Evolutionary conservation across 92 coral and sea anemone species (phyloP).

Genomic region (Heliopora coerulea): DNA sequence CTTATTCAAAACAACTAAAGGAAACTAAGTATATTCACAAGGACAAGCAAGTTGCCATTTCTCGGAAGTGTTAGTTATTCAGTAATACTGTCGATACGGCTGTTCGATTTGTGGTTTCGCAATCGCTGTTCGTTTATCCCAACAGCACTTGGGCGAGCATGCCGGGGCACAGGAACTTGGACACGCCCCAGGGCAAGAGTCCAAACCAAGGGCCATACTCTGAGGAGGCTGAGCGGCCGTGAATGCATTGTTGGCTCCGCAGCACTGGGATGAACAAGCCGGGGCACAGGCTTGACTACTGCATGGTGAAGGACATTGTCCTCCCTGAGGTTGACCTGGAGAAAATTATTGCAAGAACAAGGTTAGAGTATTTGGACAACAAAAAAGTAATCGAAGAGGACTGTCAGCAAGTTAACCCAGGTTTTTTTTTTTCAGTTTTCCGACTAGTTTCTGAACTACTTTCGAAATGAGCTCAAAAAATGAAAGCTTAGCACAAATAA

Average conservation of each 20-base stretch:
- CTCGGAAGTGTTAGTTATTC: neutral
- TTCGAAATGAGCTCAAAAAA: no score
- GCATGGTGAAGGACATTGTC: conserved; percentile 32
- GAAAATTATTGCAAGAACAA: neutral
- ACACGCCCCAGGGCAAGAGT: conserved; percentile 36
- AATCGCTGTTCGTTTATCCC: conserved; percentile 38
- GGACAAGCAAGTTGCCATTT: no score
- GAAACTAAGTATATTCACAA: no score
- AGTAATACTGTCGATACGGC: conserved; percentile 25
- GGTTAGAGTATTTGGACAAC: no score
- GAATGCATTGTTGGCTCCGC: conserved; percentile 34
- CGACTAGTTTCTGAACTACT: no score
- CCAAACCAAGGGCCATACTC: neutral
- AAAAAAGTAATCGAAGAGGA: no score
- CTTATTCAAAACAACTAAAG: no score
- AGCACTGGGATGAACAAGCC: conserved; percentile 37
- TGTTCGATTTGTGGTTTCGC: conserved; percentile 8
- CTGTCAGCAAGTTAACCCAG: no score
- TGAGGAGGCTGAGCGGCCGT: conserved; percentile 30
- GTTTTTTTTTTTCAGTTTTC: no score
- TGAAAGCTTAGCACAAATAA: no score
- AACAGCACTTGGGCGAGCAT: conserved; percentile 27
- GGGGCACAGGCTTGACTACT: conserved; percentile 41
- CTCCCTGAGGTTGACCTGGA: neutral
- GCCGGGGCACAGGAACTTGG: conserved; percentile 34